Percentiles rank a stretch among this genome's conserved stretches.
phyloP scores from a whole-genome alignment of 1,140 invertebrate genomes.

The Macrocentrus cingulum region DNA sequence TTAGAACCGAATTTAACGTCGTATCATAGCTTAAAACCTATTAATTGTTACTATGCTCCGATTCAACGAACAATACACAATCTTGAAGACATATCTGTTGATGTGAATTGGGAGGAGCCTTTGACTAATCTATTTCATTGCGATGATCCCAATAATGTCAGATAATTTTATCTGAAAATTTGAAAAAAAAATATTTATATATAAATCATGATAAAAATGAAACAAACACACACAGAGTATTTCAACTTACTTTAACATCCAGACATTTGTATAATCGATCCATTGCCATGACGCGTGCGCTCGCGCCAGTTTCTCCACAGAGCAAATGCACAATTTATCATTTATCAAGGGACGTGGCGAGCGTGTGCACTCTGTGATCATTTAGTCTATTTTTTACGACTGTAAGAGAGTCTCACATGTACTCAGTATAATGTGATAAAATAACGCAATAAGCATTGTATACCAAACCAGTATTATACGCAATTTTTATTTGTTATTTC shows the following conservation, averaged over 20 bases:
- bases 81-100: neutral
- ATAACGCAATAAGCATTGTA: too few species aligned
- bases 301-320: neutral
- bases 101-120: neutral
- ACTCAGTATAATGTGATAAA: too few species aligned
- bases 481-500: too few species aligned
- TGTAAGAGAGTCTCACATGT: too few species aligned
- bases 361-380: neutral
- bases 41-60: slow-evolving; percentile 40
- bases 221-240: neutral
- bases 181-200: too few species aligned
- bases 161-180: neutral
- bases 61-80: neutral
- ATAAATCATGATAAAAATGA: too few species aligned
- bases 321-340: slow-evolving; percentile 5
- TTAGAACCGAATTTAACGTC: slow-evolving; percentile 41
- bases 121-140: neutral
- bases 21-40: slow-evolving; percentile 36
- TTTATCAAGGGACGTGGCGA: neutral
- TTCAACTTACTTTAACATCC: neutral
- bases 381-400: too few species aligned
- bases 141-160: neutral
- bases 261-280: slow-evolving; percentile 10
- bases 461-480: too few species aligned
- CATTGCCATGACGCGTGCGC: slow-evolving; percentile 1